Percentiles rank a stretch among this genome's conserved stretches.
Evolutionary conservation across 1,140 invertebrate species (phyloP).

Genomic region (Gyrodactylus bullatarudis): DNA sequence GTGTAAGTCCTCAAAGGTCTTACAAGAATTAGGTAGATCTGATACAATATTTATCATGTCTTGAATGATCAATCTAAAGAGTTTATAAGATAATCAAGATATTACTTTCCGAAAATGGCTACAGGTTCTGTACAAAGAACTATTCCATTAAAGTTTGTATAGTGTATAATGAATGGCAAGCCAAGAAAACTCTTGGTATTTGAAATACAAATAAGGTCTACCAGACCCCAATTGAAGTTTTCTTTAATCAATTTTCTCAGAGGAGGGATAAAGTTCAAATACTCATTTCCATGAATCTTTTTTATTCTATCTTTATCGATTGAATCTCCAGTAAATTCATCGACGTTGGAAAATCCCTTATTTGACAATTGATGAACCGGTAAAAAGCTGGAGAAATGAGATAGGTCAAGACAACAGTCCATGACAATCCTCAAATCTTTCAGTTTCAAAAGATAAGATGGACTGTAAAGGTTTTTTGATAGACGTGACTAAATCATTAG

Average conservation of each 20-base stretch:
- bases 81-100: not conserved
- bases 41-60: not conserved
- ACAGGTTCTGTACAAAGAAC: not conserved
- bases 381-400: not conserved
- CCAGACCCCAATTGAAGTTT: not conserved
- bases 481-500: not conserved
- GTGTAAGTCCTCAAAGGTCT: not conserved
- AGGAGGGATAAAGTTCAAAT: not conserved
- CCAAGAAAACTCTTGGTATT: slow-evolving; percentile 1
- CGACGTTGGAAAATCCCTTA: not conserved
- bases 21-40: not conserved
- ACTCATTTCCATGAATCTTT: not conserved
- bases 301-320: not conserved
- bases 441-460: not conserved
- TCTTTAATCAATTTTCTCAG: not conserved
- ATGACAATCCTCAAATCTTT: not conserved
- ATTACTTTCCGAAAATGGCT: not conserved
- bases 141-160: not conserved
- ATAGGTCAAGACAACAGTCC: not conserved
- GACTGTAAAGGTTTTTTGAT: not conserved
- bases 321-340: not conserved
- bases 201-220: not conserved
- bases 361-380: not conserved
- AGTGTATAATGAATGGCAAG: not conserved
- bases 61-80: not conserved